Conservation (phyloP, 2,113 vertebrate genomes). For the Cinclus cinclus region DNA sequence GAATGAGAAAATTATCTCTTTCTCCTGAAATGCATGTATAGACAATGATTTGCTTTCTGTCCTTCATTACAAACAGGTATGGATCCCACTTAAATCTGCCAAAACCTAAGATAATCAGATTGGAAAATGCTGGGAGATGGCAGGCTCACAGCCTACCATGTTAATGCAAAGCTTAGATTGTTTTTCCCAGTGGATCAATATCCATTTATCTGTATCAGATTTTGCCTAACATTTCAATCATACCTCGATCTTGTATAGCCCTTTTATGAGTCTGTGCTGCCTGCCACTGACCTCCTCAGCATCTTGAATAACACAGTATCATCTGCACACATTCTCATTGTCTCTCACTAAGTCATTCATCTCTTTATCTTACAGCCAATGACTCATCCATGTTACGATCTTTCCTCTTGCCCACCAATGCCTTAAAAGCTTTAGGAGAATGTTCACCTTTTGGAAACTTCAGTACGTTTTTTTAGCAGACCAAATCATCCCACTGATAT, state of each 20-base stretch:
- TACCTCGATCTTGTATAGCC: background rate
- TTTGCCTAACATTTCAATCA: background rate
- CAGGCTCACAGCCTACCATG: background rate
- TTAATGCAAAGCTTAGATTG: background rate
- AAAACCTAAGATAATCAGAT: background rate
- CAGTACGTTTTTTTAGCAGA: background rate
- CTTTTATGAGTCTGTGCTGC: background rate
- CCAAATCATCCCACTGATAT: background rate
- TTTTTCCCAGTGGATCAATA: background rate
- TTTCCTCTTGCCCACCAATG: background rate
- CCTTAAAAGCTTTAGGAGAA: background rate
- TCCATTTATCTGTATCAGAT: background rate
- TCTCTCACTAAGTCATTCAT: background rate
- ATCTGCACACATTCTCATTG: background rate
- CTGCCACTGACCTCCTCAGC: background rate
- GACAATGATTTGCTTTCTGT: background rate
- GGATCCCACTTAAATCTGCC: background rate
- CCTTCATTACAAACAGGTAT: background rate
- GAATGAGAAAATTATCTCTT: background rate
- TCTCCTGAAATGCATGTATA: background rate
- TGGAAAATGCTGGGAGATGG: background rate
- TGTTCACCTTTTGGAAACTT: background rate
- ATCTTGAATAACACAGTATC: background rate
- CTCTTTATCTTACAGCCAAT: background rate
- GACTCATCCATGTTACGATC: accelerated